A percentile compares a stretch with the other conserved stretches of the same genome.
Conservation (phyloP, 2,113 vertebrate genomes). For the Phodopus roborovskii region DNA sequence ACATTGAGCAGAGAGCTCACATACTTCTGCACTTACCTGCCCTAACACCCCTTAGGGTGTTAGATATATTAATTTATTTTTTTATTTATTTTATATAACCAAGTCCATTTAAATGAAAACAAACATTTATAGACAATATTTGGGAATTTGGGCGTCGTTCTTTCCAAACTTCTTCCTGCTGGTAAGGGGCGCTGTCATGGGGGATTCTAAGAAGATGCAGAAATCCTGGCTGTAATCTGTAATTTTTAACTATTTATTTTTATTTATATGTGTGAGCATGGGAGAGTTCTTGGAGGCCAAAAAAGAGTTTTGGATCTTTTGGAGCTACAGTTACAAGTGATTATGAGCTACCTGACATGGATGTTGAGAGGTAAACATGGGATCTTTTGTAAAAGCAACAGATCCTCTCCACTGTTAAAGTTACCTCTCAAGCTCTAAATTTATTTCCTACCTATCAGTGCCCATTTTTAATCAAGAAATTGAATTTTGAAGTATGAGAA, state of each 20-base stretch:
- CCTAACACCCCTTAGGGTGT: background rate
- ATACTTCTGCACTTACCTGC: background rate
- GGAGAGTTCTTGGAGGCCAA: background rate
- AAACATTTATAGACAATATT: too few relatives aligned
- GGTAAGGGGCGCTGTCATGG: too few relatives aligned
- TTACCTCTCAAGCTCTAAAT: too few relatives aligned
- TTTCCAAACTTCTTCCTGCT: too few relatives aligned
- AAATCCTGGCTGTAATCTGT: too few relatives aligned
- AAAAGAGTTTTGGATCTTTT: background rate
- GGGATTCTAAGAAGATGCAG: too few relatives aligned
- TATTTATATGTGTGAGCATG: background rate
- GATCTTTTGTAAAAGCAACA: background rate
- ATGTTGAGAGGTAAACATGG: background rate
- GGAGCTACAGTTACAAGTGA: background rate
- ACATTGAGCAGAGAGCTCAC: background rate
- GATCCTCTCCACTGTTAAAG: too few relatives aligned
- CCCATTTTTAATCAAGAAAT: background rate
- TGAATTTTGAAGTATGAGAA: background rate
- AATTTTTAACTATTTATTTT: background rate
- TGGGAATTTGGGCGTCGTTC: too few relatives aligned
- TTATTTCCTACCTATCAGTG: background rate
- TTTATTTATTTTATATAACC: too few relatives aligned
- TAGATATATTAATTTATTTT: background rate
- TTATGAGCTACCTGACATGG: background rate
- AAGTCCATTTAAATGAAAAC: too few relatives aligned